Conservation (phyloP, 2,797 vertebrate genomes). For the Liparis tanakae region DNA sequence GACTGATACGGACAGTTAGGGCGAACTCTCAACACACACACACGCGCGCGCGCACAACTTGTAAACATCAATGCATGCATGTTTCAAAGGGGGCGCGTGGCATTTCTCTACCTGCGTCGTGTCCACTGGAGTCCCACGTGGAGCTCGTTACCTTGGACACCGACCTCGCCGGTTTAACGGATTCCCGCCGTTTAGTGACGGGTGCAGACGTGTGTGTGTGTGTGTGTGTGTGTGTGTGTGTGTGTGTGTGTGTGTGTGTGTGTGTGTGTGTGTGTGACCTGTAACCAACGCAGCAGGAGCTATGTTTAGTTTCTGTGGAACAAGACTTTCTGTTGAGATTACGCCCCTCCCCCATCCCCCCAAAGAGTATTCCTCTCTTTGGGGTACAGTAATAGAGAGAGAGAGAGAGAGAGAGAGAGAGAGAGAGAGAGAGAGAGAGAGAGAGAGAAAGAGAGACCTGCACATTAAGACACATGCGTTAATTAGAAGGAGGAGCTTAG, state of each 20-base stretch:
- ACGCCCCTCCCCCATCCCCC: no score
- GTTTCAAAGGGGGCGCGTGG: neutral
- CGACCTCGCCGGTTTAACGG: neutral
- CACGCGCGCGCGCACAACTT: no score
- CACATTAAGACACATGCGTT: neutral
- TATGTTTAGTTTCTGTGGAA: no score
- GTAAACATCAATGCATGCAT: neutral
- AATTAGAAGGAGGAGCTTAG: neutral
- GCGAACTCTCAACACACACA: no score
- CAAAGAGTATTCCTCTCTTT: neutral
- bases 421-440: neutral
- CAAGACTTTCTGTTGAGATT: no score
- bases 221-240: neutral
- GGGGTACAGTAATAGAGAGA: neutral
- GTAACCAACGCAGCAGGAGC: no score
- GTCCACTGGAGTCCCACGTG: neutral
- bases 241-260: neutral
- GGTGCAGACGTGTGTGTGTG: no score
- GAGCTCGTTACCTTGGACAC: no score
- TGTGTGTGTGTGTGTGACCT: neutral
- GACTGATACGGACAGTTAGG: no score
- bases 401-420: no score
- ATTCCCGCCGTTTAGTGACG: no score
- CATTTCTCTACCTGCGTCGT: neutral
- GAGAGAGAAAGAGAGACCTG: neutral